Base-by-base conservation (phyloP, 1,140 invertebrate species). In the Mylabris phalerata region DNA sequence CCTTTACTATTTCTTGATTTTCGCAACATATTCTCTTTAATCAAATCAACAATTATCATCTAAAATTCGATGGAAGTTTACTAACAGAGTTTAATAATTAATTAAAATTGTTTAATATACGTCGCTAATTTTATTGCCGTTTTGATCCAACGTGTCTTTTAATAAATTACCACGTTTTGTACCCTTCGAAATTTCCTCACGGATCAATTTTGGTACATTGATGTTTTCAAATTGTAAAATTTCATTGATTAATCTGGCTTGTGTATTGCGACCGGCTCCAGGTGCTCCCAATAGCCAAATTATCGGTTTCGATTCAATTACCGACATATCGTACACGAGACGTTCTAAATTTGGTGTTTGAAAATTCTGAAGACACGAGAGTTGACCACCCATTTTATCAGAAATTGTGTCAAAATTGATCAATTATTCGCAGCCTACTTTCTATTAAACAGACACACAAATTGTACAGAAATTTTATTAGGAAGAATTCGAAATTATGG, bases 231-330 rank as follows among this genome's bases (percentile, higher is more conserved):
- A 79, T 1, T 76, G 77, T 1, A 77, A 77, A 44, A 77, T 74
- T 46, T 70, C 71, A 7, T 3, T 32, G 77, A 75, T 41, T n/a
- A 75, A 75, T 52, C 76, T 70, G 1, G 76, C 74, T 2, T 76
- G 76, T 0, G 75, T 77, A 50, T 75, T 74, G 54, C 75, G 76
- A 3, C 77, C 78, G 0, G 76, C 75, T 2, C 77, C 77, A 0
- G 77, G 76, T 2, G 78, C 75, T 0, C 77, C 78, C 56, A 75
- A 75, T 47, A 79, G 75, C 63, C 78, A 79, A 41, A 78, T 74
- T n/a, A 79, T 77, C 1, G 77, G 76, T 4, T 73, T 61, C 71
- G 75, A 74, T 49, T 77, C 54, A 9, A 60, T 52, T 6, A 45
- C 39, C 11, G 52, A 51, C 57, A 63, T 63, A 41, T 60, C 57